These are phyloP conservation scores for Narcine bancroftii DNA, from an alignment of 2,113 vertebrate genomes.

Conservation along the genomic window DNA sequence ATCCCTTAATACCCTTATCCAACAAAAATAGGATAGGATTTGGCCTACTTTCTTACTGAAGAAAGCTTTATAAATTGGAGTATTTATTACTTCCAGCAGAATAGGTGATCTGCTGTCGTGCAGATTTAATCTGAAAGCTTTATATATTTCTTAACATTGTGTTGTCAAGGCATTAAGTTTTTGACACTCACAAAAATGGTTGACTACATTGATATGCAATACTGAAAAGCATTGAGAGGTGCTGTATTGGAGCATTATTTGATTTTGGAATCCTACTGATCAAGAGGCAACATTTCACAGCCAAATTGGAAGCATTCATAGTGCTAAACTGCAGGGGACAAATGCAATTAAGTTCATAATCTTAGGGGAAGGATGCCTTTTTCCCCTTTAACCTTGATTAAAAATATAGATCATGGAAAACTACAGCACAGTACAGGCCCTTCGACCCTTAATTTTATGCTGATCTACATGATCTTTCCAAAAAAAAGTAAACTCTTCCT, in stretches of 20 bases:
- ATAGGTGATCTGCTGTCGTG: neutral
- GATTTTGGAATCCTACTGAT: neutral
- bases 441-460: too few relatives aligned
- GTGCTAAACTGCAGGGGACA: too few relatives aligned
- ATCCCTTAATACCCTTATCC: neutral
- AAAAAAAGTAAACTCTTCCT: too few relatives aligned
- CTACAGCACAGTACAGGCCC: too few relatives aligned
- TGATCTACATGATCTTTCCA: too few relatives aligned
- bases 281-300: neutral
- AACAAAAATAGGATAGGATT: neutral
- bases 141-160: neutral
- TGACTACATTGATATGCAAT: too few relatives aligned
- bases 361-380: neutral
- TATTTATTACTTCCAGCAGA: neutral
- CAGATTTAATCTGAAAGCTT: neutral
- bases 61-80: constrained; percentile 14
- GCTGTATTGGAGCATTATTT: neutral
- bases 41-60: neutral
- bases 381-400: too few relatives aligned
- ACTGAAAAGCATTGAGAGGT: neutral
- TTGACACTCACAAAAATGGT: neutral
- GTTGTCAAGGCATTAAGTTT: neutral
- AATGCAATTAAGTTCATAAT: neutral
- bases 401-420: too few relatives aligned
- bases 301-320: neutral